A percentile compares a stretch with the other conserved stretches of the same genome.
phyloP scores from a whole-genome alignment of 2,113 vertebrate species.

The Aleadryas rufinucha region DNA sequence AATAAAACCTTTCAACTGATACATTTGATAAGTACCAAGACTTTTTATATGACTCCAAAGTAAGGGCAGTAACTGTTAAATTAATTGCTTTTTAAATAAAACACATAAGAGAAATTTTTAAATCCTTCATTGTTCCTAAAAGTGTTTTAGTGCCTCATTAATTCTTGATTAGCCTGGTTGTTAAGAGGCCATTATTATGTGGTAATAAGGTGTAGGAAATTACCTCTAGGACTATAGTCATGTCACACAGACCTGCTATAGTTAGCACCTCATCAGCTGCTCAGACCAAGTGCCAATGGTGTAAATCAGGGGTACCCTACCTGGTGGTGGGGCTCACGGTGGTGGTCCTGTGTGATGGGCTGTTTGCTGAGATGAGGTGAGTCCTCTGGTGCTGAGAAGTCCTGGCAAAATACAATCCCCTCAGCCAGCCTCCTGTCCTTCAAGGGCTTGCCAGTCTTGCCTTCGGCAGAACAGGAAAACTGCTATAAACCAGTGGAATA shows the following conservation, averaged over 20 bases:
- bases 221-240: background rate
- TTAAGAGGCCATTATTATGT: slow-evolving; percentile 38
- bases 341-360: background rate
- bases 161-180: slow-evolving; percentile 56
- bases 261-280: slow-evolving; percentile 27
- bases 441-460: background rate
- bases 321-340: background rate
- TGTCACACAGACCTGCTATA: background rate
- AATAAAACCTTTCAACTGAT: background rate
- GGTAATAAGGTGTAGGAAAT: slow-evolving; percentile 58
- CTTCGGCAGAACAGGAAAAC: background rate
- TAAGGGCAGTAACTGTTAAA: slow-evolving; percentile 23
- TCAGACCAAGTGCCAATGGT: background rate
- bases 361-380: background rate
- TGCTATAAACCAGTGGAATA: background rate
- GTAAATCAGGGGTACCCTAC: background rate
- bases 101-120: slow-evolving; percentile 51
- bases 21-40: background rate
- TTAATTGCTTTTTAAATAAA: slow-evolving; percentile 60
- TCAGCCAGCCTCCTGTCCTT: background rate
- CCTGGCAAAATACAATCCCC: background rate
- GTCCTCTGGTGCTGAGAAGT: background rate
- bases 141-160: slow-evolving; percentile 66
- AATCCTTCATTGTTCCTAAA: slow-evolving; percentile 49
- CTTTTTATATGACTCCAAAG: background rate